Evolutionary conservation across 2,113 vertebrate species (phyloP).

Genomic region (Gymnobelideus leadbeateri): DNA sequence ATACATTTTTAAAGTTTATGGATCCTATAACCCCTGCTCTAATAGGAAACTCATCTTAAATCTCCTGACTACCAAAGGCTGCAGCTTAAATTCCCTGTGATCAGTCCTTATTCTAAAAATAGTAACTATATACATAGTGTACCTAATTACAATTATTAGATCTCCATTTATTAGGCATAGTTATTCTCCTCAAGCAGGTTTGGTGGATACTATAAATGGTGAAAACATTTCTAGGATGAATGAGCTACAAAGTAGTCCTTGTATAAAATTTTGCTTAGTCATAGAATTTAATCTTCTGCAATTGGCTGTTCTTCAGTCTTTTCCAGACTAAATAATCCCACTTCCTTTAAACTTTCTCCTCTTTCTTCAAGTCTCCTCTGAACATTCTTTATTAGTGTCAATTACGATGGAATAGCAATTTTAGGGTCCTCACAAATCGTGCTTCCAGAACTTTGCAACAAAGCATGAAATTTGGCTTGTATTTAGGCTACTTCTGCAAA

Average conservation of each 20-base stretch:
- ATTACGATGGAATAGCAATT: neutral
- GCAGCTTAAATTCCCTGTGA: neutral
- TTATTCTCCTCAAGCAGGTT: neutral
- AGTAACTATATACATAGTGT: neutral
- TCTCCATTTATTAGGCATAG: neutral
- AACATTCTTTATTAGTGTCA: neutral
- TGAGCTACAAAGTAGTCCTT: neutral
- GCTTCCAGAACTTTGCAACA: neutral
- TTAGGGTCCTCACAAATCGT: neutral
- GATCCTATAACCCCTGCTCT: too few species aligned
- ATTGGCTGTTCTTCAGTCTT: neutral
- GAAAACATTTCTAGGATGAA: neutral
- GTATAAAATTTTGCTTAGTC: neutral
- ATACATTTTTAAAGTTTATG: neutral
- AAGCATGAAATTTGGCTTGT: neutral
- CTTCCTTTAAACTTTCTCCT: neutral
- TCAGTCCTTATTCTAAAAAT: neutral
- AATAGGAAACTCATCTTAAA: neutral
- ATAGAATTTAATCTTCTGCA: neutral
- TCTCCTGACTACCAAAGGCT: neutral
- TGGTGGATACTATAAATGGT: neutral
- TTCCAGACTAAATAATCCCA: neutral
- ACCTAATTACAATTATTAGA: neutral
- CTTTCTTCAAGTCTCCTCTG: neutral
- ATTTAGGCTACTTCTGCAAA: neutral